Evolutionary conservation across 2,797 vertebrate genomes (phyloP).

Genomic region (Amniataba percoides): DNA sequence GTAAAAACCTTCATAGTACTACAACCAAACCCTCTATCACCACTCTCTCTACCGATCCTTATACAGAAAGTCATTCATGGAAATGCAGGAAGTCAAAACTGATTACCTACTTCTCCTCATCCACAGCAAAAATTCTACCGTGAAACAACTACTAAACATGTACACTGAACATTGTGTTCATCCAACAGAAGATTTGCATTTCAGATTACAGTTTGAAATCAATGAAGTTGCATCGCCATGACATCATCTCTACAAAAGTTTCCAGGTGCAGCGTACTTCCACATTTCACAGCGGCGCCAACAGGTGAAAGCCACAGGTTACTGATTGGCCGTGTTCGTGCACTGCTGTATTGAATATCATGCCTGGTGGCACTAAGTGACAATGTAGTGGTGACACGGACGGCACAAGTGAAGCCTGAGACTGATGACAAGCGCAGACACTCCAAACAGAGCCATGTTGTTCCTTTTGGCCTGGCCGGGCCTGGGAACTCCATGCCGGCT

Average conservation of each 20-base stretch:
- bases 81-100: conserved; percentile 36
- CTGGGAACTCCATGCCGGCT: conserved; percentile 72
- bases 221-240: conserved; percentile 33
- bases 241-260: conserved; percentile 61
- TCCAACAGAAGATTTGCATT: conserved; percentile 4
- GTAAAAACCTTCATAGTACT: not conserved
- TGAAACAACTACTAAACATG: conserved; percentile 13
- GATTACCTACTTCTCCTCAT: conserved; percentile 16
- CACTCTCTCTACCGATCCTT: not conserved
- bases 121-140: conserved; percentile 11
- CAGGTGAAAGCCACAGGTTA: conserved; percentile 74
- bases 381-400: conserved; percentile 80
- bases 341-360: conserved; percentile 70
- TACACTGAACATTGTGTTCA: not conserved
- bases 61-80: conserved; percentile 18
- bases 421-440: conserved; percentile 75
- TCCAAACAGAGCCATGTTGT: conserved; percentile 79
- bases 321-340: conserved; percentile 63
- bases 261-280: conserved; percentile 47
- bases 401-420: conserved; percentile 77
- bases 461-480: conserved; percentile 65
- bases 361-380: conserved; percentile 74
- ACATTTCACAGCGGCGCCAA: conserved; percentile 65
- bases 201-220: not conserved
- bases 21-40: not conserved